Evolutionary conservation across 2,797 vertebrate genomes (phyloP).

Genomic region (Coilia nasus): DNA sequence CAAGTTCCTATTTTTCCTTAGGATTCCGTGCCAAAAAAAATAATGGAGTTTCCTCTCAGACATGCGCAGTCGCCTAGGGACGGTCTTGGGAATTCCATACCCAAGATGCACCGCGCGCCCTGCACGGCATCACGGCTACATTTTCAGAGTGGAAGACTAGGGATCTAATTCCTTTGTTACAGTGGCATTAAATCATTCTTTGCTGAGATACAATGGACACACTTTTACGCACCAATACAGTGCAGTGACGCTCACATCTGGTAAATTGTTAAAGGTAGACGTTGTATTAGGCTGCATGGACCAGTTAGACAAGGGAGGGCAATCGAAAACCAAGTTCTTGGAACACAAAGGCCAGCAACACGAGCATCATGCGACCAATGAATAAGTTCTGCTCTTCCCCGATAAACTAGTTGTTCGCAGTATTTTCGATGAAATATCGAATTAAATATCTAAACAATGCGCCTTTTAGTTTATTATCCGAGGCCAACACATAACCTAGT

Average conservation of each 20-base stretch:
- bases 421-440: too few species aligned
- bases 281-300: too few species aligned
- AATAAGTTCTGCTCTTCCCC: too few species aligned
- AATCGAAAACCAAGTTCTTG: neutral
- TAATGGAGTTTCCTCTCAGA: slow-evolving; percentile 87
- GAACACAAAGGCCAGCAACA: neutral
- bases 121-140: slow-evolving; percentile 2
- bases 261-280: neutral
- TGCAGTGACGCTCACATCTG: neutral
- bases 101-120: slow-evolving; percentile 61
- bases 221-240: neutral
- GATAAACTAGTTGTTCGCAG: too few species aligned
- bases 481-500: neutral
- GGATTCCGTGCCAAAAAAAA: slow-evolving; percentile 84
- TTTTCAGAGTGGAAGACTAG: neutral
- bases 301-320: neutral
- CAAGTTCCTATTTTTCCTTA: slow-evolving; percentile 77
- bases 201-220: neutral
- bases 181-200: neutral
- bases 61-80: slow-evolving; percentile 76
- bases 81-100: slow-evolving; percentile 81
- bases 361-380: neutral
- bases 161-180: slow-evolving; percentile 2
- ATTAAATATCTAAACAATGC: too few species aligned
- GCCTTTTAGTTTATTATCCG: neutral